Percentiles rank a stretch among this genome's conserved stretches.
These are phyloP conservation scores for Nemapogon koenigi DNA, from an alignment of 2,888 invertebrate genomes.

Conservation along the genomic window DNA sequence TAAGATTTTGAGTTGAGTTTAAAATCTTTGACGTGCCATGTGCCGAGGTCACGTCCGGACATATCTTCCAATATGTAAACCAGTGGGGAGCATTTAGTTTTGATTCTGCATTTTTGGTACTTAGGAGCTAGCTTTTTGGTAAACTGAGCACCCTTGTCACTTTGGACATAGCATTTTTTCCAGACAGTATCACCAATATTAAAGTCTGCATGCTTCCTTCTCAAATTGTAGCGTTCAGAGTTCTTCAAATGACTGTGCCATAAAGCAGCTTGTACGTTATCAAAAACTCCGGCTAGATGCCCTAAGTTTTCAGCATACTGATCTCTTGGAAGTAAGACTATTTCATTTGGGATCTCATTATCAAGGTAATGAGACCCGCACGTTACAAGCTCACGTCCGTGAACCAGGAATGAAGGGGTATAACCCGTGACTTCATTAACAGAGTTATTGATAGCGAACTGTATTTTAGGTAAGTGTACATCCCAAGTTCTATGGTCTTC, in stretches of 20 bases:
- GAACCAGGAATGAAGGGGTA: conserved; percentile 17
- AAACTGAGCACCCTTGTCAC: conserved; percentile 3
- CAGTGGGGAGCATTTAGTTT: too few relatives aligned
- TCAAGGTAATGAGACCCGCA: conserved; percentile 16
- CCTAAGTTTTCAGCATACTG: conserved; percentile 16
- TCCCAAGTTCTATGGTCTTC: conserved; percentile 20
- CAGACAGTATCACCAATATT: conserved; percentile 17
- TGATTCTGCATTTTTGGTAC: too few relatives aligned
- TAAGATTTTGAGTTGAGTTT: too few relatives aligned
- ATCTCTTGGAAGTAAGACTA: conserved; percentile 16
- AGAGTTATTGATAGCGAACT: conserved; percentile 18
- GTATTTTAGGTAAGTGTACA: conserved; percentile 14
- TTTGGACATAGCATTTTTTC: background rate
- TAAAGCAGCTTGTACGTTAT: conserved; percentile 14
- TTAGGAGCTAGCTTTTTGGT: conserved; percentile 3
- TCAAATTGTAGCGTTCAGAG: conserved; percentile 16
- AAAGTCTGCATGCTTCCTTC: conserved; percentile 15
- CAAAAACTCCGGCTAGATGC: conserved; percentile 14
- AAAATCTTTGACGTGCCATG: too few relatives aligned
- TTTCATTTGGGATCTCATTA: conserved; percentile 6
- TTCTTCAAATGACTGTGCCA: conserved; percentile 16
- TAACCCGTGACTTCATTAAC: conserved; percentile 19
- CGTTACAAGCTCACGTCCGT: conserved; percentile 16
- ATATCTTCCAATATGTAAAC: too few relatives aligned
- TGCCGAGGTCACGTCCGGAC: too few relatives aligned